Base-by-base conservation (phyloP, 2,113 vertebrate genomes). In the Glaucomys volans region DNA sequence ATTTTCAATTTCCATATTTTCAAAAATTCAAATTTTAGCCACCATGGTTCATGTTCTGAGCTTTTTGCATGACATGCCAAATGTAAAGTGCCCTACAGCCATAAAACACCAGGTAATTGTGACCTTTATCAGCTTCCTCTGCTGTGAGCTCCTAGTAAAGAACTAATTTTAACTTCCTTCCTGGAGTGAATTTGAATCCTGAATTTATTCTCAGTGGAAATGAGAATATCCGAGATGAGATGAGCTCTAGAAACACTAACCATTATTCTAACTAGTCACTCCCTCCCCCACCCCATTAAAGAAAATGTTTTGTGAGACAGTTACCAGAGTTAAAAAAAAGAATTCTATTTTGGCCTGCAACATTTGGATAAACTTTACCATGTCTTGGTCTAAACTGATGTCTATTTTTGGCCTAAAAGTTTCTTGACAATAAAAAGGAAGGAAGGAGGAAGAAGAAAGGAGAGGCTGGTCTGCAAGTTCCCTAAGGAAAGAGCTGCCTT, bases 1-100 rank as follows among this genome's bases (percentile, higher is more conserved):
- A 54, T 77, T 87, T 96, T 67, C 11, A 75, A 75, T 79, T 94
- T 92, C 30, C 62, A 47, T 93, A 79, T 93, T 98, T 95, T 94
- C 47, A 87, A 92, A 87, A 84, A 94, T 74, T 42, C 50, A 95
- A 75, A 95, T 80, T 83, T 47, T n/a, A 74, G 40, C 20, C 42
- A 59, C 59, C 17, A 57, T 4, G 26, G 18, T 24, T 94, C 37
- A 4, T 32, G 26, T 35, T 88, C 35, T 24, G 6, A 92, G 37
- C 26, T 62, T 87, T 72, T 86, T 62, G 12, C 28, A 72, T 4
- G 35, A 50, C 35, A 57, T 77, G 24, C 87, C 40, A 95, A 91
- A 82, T 26, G 32, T 52, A 54, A 92, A 71, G 52, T 35, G 17
- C 9, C 66, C 22, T 50, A 24, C 1, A 74, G 83, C 37, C 71